These are phyloP conservation scores for Percina caprodes DNA, from an alignment of 2,113 vertebrate genomes.

Conservation along the genomic window DNA sequence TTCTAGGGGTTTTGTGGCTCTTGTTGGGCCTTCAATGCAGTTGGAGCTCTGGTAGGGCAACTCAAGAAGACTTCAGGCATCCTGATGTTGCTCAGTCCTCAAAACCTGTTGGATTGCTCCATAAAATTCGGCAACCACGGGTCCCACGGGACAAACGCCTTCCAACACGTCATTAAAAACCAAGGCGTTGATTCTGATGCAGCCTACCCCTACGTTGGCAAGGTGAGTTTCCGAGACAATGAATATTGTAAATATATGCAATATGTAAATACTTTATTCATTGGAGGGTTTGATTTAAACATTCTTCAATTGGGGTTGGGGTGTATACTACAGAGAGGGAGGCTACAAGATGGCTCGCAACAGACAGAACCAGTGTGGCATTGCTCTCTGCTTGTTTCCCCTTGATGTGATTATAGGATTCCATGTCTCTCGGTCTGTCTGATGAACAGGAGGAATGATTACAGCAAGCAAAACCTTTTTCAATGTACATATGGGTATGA, in stretches of 20 bases:
- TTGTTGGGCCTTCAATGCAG: constrained; percentile 83
- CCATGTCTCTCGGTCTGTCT: too few relatives aligned
- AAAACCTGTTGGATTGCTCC: constrained; percentile 83
- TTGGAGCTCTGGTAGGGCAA: constrained; percentile 80
- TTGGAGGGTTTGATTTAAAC: not conserved
- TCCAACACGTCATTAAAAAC: constrained; percentile 74
- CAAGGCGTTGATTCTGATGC: constrained; percentile 73
- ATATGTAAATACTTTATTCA: too few relatives aligned
- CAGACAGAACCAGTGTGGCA: constrained; percentile 77
- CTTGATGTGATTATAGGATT: constrained; percentile 62
- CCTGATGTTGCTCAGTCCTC: constrained; percentile 76
- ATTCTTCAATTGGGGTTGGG: constrained; percentile 67
- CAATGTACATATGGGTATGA: too few relatives aligned
- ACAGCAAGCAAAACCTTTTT: too few relatives aligned
- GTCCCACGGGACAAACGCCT: constrained; percentile 69
- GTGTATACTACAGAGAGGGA: constrained; percentile 65
- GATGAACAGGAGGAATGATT: too few relatives aligned
- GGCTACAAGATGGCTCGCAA: constrained; percentile 83
- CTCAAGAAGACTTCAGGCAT: constrained; percentile 73
- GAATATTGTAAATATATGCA: too few relatives aligned
- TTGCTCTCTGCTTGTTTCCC: constrained; percentile 74
- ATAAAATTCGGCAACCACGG: constrained; percentile 68
- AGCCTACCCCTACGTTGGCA: constrained; percentile 69
- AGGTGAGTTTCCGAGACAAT: constrained; percentile 26
- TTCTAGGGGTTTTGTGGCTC: constrained; percentile 76